A percentile compares a stretch with the other conserved stretches of the same genome.
phyloP scores from a whole-genome alignment of 1,140 invertebrate genomes.

The Monomorium pharaonis region DNA sequence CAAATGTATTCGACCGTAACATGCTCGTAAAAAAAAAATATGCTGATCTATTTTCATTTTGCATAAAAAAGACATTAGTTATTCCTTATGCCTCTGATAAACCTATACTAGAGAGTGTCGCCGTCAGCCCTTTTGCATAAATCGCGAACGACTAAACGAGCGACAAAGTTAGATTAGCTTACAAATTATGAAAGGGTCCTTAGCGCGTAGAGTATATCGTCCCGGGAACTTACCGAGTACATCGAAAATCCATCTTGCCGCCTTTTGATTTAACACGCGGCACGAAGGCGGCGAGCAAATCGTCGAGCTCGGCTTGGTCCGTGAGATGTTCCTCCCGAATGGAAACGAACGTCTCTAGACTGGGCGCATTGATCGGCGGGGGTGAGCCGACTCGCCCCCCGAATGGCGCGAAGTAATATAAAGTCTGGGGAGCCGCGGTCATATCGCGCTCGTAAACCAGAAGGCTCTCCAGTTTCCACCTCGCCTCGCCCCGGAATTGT shows the following conservation, averaged over 20 bases:
- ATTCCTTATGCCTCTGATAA: background rate
- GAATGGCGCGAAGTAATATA: constrained; percentile 79
- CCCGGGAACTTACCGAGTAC: constrained; percentile 40
- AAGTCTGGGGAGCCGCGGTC: constrained; percentile 76
- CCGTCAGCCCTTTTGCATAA: constrained; percentile 31
- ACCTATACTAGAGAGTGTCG: background rate
- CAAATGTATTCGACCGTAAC: constrained; percentile 49
- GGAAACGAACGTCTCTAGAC: constrained; percentile 35
- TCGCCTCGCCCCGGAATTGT: constrained; percentile 41
- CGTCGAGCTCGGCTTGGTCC: constrained; percentile 56
- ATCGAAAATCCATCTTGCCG: constrained; percentile 58
- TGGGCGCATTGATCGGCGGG: constrained; percentile 57
- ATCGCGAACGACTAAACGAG: constrained; percentile 33
- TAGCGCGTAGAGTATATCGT: constrained; percentile 19
- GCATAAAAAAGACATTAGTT: constrained; percentile 1
- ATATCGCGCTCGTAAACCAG: constrained; percentile 80
- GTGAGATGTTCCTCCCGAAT: constrained; percentile 19
- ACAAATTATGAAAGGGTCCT: constrained; percentile 49
- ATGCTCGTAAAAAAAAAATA: background rate
- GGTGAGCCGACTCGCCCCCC: constrained; percentile 59
- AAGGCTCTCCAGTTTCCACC: constrained; percentile 69
- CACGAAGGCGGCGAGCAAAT: constrained; percentile 58
- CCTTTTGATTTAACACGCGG: constrained; percentile 31
- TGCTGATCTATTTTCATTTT: constrained; percentile 19
- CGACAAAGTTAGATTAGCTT: constrained; percentile 36